These are phyloP conservation scores for Parelbella ahira DNA, from an alignment of 2,888 invertebrate genomes.

Conservation along the genomic window DNA sequence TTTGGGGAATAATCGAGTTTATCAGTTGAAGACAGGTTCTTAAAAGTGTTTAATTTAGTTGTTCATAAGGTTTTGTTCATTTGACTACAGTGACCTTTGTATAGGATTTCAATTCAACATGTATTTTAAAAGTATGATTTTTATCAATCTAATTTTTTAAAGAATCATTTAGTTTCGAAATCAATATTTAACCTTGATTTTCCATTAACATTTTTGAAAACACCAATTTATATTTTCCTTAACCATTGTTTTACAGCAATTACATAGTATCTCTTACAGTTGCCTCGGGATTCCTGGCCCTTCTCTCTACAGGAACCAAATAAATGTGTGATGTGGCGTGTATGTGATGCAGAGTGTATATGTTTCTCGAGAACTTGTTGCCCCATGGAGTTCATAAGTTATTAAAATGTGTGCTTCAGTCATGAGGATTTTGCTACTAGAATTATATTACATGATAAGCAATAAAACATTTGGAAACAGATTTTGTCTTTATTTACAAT, in stretches of 20 bases:
- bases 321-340: slow-evolving; percentile 54
- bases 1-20: too few relatives aligned
- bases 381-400: slow-evolving; percentile 32
- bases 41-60: too few relatives aligned
- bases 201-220: too few relatives aligned
- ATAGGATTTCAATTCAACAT: too few relatives aligned
- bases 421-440: slow-evolving; percentile 40
- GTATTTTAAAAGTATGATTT: too few relatives aligned
- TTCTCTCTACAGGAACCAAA: slow-evolving; percentile 96
- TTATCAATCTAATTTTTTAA: too few relatives aligned
- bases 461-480: slow-evolving; percentile 56
- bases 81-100: too few relatives aligned
- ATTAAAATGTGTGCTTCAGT: slow-evolving; percentile 33
- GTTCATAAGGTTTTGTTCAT: too few relatives aligned
- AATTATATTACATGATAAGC: slow-evolving; percentile 58
- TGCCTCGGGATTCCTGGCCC: slow-evolving; percentile 94
- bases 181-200: too few relatives aligned
- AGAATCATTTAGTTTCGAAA: too few relatives aligned
- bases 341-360: slow-evolving; percentile 30
- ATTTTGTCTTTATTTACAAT: slow-evolving; percentile 71
- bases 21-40: too few relatives aligned
- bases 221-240: slow-evolving; percentile 28
- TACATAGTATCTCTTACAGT: slow-evolving; percentile 94
- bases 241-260: slow-evolving; percentile 80
- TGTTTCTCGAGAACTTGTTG: slow-evolving; percentile 26